Conservation (phyloP, 1,140 invertebrate genomes). For the Dinothrombium tinctorium region DNA sequence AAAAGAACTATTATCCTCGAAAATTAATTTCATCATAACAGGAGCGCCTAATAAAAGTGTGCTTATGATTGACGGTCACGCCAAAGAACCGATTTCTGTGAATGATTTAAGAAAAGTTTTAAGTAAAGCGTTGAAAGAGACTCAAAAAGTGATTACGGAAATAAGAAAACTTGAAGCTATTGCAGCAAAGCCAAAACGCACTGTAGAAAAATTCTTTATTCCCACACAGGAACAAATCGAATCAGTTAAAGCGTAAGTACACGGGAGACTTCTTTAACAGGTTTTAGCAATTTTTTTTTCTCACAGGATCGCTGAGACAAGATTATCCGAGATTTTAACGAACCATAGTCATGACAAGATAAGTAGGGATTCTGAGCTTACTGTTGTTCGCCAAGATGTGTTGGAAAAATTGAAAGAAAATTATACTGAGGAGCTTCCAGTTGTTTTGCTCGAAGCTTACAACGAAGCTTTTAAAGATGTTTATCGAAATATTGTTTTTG, state of each 20-base stretch:
- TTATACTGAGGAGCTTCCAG: conserved; percentile 29
- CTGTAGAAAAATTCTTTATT: conserved; percentile 21
- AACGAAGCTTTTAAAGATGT: conserved; percentile 34
- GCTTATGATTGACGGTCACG: conserved; percentile 31
- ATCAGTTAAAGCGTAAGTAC: conserved; percentile 21
- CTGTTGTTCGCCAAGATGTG: conserved; percentile 38
- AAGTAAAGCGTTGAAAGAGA: conserved; percentile 53
- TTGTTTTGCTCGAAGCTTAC: conserved; percentile 33
- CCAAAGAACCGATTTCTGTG: conserved; percentile 40
- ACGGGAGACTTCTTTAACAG: neutral
- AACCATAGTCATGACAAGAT: conserved; percentile 23
- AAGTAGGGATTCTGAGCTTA: conserved; percentile 47
- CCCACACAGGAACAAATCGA: conserved; percentile 30
- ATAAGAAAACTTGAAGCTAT: conserved; percentile 28
- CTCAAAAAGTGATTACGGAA: conserved; percentile 41
- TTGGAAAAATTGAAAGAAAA: conserved; percentile 39
- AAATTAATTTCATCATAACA: conserved; percentile 65
- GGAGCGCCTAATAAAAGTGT: conserved; percentile 50
- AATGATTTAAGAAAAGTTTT: conserved; percentile 62
- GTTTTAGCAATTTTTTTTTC: neutral
- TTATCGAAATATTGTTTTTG: conserved; percentile 35
- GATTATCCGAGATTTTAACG: conserved; percentile 14
- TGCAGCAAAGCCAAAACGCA: neutral
- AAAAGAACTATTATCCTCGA: conserved; percentile 40
- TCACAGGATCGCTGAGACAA: conserved; percentile 8